Evolutionary conservation across 2,797 vertebrate genomes (phyloP).

Genomic region (Anableps anableps): DNA sequence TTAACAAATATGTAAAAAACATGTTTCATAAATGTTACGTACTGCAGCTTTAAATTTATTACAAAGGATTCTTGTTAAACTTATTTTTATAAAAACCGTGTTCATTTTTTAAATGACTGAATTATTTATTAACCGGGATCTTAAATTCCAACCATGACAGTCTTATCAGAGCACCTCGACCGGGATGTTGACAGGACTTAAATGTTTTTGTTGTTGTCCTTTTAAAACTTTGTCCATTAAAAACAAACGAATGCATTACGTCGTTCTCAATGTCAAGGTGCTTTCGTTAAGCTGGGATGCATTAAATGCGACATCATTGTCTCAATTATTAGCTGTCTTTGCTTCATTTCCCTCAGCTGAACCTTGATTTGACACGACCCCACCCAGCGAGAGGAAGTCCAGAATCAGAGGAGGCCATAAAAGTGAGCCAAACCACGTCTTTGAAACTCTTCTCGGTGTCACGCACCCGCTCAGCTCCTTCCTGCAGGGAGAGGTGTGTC

Average conservation of each 20-base stretch:
- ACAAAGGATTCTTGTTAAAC: too few species aligned
- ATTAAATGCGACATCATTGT: not conserved
- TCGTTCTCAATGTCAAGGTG: not conserved
- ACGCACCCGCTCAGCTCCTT: constrained; percentile 40
- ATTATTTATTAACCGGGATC: not conserved
- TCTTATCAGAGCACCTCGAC: not conserved
- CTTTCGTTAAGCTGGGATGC: not conserved
- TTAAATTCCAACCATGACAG: not conserved
- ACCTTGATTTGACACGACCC: constrained; percentile 5
- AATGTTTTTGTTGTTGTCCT: not conserved
- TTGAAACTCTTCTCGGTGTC: constrained; percentile 32
- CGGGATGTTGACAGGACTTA: too few species aligned
- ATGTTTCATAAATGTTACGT: too few species aligned
- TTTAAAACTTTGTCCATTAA: not conserved
- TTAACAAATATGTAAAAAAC: too few species aligned
- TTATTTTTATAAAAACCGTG: not conserved
- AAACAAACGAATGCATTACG: not conserved
- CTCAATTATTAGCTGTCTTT: not conserved
- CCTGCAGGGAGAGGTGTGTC: constrained; percentile 36
- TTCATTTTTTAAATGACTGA: not conserved
- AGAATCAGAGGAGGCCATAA: constrained; percentile 18
- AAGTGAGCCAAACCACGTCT: constrained; percentile 41
- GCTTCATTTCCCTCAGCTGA: constrained; percentile 1
- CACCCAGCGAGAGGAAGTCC: constrained; percentile 45
- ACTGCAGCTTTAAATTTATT: too few species aligned